These are phyloP conservation scores for Labeo calbasu DNA, from an alignment of 2,797 vertebrate species.

Conservation along the genomic window DNA sequence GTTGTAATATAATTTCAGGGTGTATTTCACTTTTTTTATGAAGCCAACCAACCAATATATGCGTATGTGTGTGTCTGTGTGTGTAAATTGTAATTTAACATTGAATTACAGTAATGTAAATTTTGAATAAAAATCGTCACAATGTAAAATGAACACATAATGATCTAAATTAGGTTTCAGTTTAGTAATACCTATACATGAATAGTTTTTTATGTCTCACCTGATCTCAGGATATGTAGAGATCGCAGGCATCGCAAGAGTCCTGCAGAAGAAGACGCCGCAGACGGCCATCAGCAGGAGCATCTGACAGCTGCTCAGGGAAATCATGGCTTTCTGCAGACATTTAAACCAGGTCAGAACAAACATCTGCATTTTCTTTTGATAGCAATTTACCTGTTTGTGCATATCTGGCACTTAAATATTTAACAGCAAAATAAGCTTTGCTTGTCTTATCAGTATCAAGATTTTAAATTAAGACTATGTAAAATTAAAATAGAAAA, in stretches of 20 bases:
- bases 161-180: not conserved
- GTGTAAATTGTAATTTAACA: not conserved
- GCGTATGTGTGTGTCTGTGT: no score
- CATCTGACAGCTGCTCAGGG: slow-evolving; percentile 24
- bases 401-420: not conserved
- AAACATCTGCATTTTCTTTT: not conserved
- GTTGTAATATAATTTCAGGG: no score
- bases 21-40: no score
- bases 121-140: not conserved
- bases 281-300: slow-evolving; percentile 47
- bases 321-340: slow-evolving; percentile 37
- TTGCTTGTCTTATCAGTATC: not conserved
- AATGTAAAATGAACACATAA: not conserved
- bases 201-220: slow-evolving; percentile 2
- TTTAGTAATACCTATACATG: not conserved
- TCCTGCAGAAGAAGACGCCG: slow-evolving; percentile 52
- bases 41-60: no score
- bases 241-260: slow-evolving; percentile 55
- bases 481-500: not conserved
- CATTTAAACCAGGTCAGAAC: not conserved
- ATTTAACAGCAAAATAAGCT: no score
- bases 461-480: not conserved
- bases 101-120: not conserved
- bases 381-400: not conserved
- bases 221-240: slow-evolving; percentile 55